Conservation (phyloP, 2,113 vertebrate genomes). For the Sinosuthora webbiana region DNA sequence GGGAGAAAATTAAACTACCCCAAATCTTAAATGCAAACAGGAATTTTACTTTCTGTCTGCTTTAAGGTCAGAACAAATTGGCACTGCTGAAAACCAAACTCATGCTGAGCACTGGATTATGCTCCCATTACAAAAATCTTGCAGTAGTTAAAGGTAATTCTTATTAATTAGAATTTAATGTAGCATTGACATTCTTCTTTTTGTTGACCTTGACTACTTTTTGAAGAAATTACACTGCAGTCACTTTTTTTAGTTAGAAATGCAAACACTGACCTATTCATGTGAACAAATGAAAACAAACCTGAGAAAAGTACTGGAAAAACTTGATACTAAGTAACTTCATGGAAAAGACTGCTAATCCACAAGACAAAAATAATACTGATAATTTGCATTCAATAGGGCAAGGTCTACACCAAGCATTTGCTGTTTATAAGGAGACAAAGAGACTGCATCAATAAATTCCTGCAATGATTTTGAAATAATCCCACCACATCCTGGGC, state of each 20-base stretch:
- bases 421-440: background rate
- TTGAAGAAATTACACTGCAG: background rate
- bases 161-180: background rate
- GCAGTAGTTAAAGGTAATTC: background rate
- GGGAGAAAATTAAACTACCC: background rate
- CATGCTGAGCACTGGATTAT: background rate
- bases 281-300: background rate
- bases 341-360: background rate
- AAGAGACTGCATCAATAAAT: background rate
- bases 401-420: background rate
- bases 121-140: background rate
- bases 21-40: background rate
- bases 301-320: background rate
- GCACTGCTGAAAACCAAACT: background rate
- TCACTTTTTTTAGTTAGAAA: background rate
- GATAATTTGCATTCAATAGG: background rate
- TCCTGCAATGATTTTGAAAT: background rate
- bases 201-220: background rate
- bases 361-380: background rate
- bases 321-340: background rate
- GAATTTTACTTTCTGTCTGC: background rate
- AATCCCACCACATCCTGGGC: background rate
- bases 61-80: background rate
- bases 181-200: background rate
- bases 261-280: background rate